A percentile compares a stretch with the other conserved stretches of the same genome.
Evolutionary conservation across 1,140 invertebrate genomes (phyloP).

Genomic region (Eueides isabella): DNA sequence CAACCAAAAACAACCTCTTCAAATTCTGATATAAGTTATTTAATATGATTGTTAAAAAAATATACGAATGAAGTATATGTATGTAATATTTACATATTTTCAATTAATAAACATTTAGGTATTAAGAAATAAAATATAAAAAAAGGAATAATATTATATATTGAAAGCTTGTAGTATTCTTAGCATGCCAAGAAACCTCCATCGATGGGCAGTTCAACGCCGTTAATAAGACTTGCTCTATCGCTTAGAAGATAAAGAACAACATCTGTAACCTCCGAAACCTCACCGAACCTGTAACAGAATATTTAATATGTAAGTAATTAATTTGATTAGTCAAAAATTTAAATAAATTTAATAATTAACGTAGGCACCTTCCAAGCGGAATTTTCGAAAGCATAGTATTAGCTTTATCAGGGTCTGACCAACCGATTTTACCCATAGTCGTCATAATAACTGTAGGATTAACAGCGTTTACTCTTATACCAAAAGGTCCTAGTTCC

Average conservation of each 20-base stretch:
- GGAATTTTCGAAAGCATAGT: constrained; percentile 91
- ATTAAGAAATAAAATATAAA: neutral
- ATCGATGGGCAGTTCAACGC: constrained; percentile 89
- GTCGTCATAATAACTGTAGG: constrained; percentile 95
- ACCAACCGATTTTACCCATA: constrained; percentile 93
- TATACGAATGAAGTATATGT: no score
- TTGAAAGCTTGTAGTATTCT: neutral
- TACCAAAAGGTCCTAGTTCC: constrained; percentile 92
- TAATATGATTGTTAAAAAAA: no score
- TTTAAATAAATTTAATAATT: neutral
- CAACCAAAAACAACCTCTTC: no score
- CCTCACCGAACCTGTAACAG: constrained; percentile 85
- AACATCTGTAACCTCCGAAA: constrained; percentile 91
- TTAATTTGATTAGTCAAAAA: neutral
- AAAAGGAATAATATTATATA: neutral
- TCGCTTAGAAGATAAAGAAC: constrained; percentile 92
- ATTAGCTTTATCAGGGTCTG: constrained; percentile 87
- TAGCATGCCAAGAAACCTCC: constrained; percentile 86
- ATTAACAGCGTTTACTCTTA: constrained; percentile 94
- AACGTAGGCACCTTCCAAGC: constrained; percentile 79
- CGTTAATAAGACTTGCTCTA: constrained; percentile 92
- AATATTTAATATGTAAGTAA: constrained; percentile 9
- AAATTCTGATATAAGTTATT: no score
- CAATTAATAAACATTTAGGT: neutral
- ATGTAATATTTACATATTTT: neutral